Evolutionary conservation across 2,888 invertebrate genomes (phyloP).

Genomic region (Mesochorus sp.): DNA sequence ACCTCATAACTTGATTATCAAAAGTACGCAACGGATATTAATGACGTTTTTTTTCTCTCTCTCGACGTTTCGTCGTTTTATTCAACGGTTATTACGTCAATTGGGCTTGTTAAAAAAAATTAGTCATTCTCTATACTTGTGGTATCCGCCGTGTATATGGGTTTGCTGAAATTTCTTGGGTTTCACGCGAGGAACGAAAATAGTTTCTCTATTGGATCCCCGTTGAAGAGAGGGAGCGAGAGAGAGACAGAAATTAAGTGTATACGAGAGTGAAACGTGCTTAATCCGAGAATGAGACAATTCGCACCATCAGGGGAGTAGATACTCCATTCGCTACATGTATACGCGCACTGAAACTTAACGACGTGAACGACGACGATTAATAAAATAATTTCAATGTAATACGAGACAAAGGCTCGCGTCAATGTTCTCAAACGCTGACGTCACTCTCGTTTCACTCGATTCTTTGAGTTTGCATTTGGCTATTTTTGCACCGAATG

Average conservation of each 20-base stretch:
- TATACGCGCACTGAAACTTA: not conserved
- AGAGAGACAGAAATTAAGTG: conserved; percentile 8
- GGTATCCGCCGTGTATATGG: too few species aligned
- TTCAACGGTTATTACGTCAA: conserved; percentile 30
- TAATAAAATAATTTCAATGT: conserved; percentile 74
- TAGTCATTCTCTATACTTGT: conserved; percentile 10
- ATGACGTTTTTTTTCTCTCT: not conserved
- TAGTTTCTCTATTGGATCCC: too few species aligned
- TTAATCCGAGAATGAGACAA: conserved; percentile 54
- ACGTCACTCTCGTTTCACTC: conserved; percentile 65
- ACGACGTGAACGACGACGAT: conserved; percentile 61
- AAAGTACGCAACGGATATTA: not conserved
- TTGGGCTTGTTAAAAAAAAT: conserved; percentile 28
- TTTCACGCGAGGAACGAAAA: not conserved
- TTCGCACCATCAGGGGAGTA: conserved; percentile 40
- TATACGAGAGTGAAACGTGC: conserved; percentile 40
- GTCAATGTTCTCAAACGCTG: conserved; percentile 62
- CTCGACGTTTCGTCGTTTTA: not conserved
- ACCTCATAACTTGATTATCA: too few species aligned
- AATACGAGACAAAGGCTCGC: conserved; percentile 67
- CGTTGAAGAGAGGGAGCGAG: not conserved
- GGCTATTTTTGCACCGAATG: conserved; percentile 36
- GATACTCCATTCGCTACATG: not conserved
- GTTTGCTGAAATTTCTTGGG: conserved; percentile 39
- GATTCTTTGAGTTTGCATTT: conserved; percentile 59